Evolutionary conservation across 2,888 invertebrate genomes (phyloP).

Genomic region (Lasius fuliginosus): DNA sequence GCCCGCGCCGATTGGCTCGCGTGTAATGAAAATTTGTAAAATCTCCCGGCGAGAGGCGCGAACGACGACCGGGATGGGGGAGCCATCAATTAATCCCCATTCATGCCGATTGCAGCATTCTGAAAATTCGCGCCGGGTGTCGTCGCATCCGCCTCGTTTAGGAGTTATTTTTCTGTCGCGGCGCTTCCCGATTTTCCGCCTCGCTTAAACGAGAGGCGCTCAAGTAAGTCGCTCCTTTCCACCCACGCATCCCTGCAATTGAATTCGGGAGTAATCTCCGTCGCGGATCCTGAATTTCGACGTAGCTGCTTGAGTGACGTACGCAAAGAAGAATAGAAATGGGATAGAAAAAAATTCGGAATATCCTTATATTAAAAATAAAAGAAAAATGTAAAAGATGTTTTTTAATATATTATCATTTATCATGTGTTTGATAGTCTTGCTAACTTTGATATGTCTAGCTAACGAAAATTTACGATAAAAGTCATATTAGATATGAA

Average conservation of each 20-base stretch:
- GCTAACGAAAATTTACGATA: background rate
- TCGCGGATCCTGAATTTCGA: constrained; percentile 22
- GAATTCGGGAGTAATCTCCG: constrained; percentile 51
- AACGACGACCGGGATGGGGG: constrained; percentile 46
- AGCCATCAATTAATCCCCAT: constrained; percentile 79
- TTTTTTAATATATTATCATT: background rate
- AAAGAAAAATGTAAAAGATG: background rate
- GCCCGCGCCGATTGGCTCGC: constrained; percentile 21
- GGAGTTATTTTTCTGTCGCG: constrained; percentile 64
- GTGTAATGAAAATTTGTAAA: constrained; percentile 67
- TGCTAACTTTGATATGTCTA: background rate
- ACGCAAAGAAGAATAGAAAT: background rate
- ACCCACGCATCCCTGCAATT: constrained; percentile 44
- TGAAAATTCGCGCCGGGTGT: constrained; percentile 63
- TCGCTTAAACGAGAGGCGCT: constrained; percentile 24
- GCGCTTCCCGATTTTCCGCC: constrained; percentile 52
- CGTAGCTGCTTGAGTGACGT: background rate
- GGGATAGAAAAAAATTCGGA: background rate
- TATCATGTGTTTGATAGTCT: background rate
- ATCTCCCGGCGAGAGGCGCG: constrained; percentile 36
- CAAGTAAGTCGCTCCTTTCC: constrained; percentile 33
- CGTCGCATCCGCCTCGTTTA: constrained; percentile 62
- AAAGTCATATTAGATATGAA: background rate
- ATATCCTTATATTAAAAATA: background rate
- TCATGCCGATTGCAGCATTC: constrained; percentile 79